Conservation (phyloP, 2,888 invertebrate species). For the Ditylenchus weischeri region DNA sequence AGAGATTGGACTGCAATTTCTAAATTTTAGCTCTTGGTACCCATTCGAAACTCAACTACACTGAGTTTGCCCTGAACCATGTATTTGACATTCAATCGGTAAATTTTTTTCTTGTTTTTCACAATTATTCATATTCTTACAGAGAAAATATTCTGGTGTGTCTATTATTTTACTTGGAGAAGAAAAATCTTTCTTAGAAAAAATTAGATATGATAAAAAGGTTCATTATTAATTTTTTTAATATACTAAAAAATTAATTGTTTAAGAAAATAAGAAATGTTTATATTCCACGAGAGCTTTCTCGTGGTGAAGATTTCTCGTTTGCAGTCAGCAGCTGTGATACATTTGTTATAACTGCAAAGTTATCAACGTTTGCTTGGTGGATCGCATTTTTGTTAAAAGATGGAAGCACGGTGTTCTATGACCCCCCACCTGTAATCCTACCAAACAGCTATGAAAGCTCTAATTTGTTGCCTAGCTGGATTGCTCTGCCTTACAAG, state of each 20-base stretch:
- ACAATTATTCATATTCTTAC: background rate
- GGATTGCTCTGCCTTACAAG: background rate
- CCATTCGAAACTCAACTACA: constrained; percentile 6
- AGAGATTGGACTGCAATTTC: too few relatives aligned
- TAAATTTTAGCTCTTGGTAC: constrained; percentile 7
- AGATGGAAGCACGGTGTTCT: constrained; percentile 23
- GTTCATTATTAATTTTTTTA: background rate
- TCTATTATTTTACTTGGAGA: constrained; percentile 28
- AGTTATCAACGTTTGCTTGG: constrained; percentile 33
- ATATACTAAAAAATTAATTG: background rate
- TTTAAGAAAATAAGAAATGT: constrained; percentile 12
- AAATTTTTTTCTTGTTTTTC: background rate
- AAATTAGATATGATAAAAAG: constrained; percentile 15
- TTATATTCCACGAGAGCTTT: constrained; percentile 4
- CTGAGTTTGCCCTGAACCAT: background rate
- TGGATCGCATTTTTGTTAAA: constrained; percentile 33
- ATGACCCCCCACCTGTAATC: constrained; percentile 17
- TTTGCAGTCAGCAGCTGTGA: constrained; percentile 28
- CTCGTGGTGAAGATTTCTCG: constrained; percentile 22
- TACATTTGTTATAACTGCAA: constrained; percentile 28
- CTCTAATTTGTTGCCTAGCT: background rate
- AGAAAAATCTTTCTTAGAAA: constrained; percentile 22
- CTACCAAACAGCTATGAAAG: background rate
- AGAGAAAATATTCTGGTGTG: constrained; percentile 10
- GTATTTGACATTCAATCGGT: background rate